Evolutionary conservation across 2,888 invertebrate species (phyloP).

Genomic region (Alitta virens): DNA sequence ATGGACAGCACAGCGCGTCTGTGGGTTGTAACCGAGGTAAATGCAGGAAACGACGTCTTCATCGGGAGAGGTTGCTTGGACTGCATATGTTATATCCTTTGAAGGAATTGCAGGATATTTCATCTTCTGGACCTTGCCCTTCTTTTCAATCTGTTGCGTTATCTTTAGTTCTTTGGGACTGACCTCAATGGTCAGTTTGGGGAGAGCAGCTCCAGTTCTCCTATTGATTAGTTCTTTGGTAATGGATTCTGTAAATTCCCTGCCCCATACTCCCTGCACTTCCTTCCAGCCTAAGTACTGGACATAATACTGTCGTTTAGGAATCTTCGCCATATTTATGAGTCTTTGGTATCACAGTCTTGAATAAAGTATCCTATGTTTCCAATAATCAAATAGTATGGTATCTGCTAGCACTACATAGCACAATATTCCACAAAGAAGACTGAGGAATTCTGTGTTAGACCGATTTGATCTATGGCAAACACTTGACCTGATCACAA

Average conservation of each 20-base stretch:
- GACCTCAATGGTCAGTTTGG: slow-evolving; percentile 66
- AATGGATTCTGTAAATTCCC: slow-evolving; percentile 80
- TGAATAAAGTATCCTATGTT: too few relatives aligned
- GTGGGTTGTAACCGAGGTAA: slow-evolving; percentile 87
- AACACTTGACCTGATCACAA: too few relatives aligned
- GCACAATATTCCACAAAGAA: too few relatives aligned
- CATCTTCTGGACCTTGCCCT: slow-evolving; percentile 63
- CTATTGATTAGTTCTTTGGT: slow-evolving; percentile 80
- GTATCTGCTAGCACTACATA: too few relatives aligned
- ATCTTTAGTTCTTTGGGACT: slow-evolving; percentile 91
- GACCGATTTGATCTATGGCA: too few relatives aligned
- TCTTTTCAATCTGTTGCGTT: slow-evolving; percentile 69
- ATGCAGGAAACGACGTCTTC: slow-evolving; percentile 93
- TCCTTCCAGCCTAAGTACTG: slow-evolving; percentile 89
- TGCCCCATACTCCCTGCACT: slow-evolving; percentile 81
- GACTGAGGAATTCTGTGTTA: too few relatives aligned
- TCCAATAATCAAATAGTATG: too few relatives aligned
- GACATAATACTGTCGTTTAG: slow-evolving; percentile 57
- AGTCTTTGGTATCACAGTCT: too few relatives aligned
- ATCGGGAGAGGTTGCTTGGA: slow-evolving; percentile 66
- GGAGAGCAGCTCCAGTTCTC: slow-evolving; percentile 83
- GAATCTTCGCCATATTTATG: too few relatives aligned
- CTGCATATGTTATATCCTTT: slow-evolving; percentile 69
- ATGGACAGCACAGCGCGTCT: slow-evolving; percentile 90
- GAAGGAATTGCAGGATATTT: slow-evolving; percentile 67